Evolutionary conservation across 2,797 vertebrate genomes (phyloP), one percentile per base, ranked within the genome.

Genomic region (Brotula barbata): DNA sequence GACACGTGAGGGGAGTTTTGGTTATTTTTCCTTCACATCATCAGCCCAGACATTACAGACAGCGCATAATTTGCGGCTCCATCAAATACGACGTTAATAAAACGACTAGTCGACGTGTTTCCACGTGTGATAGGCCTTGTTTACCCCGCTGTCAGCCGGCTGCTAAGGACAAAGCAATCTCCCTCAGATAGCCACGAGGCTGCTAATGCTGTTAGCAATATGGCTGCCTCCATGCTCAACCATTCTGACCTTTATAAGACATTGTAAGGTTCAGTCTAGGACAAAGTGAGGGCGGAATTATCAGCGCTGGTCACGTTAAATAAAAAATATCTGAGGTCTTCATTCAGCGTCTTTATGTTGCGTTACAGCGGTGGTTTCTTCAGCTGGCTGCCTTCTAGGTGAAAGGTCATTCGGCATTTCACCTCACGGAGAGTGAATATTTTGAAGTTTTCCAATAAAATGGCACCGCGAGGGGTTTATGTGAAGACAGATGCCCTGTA

Each of bases 181-280:
- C 51, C 21, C 17, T 21, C 9, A 6, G 75, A 66, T 66, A 66
- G 73, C 71, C 77, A 82, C 25, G 58, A 59, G 28, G 68, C 65
- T 62, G 70, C 5, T 16, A 61, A 39, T 23, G 53, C 48, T 41
- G 20, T 46, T 81, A 89, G 78, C 86, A 93, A 92, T 33, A 93
- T 93, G 92, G 92, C 92, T 57, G 91, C 92, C 87, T 88, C 90
- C 91, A 90, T 83, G 63, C 82, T 69, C 89, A 85, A 91, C 91
- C 92, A 89, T 88, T 90, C 88, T 93, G 92, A 93, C 92, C 92
- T 93, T 90, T 92, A 82, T 71, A 71, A 87, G 81, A 76, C 84
- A 83, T 82, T 83, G 75, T 71, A 62, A 41, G 31, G 34, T 57
- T 56, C 7, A 48, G 19, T 73, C 42, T 47, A 1, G 31, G 0